Conservation (phyloP, 37 sponge, comb jelly and placozoan genomes). For the Eunapius fragilis region DNA sequence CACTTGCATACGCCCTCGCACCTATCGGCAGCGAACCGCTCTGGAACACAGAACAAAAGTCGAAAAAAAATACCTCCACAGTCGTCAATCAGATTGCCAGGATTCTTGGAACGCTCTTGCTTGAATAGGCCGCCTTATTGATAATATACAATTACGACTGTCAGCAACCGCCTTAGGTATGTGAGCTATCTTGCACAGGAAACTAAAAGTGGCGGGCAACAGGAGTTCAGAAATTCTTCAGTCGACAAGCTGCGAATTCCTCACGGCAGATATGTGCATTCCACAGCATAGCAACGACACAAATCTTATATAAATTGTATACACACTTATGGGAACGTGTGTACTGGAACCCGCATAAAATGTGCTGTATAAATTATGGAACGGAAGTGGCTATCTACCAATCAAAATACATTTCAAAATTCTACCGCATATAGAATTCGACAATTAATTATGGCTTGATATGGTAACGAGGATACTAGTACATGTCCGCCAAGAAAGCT, state of each 20-base stretch:
- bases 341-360: background rate
- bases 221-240: background rate
- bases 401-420: background rate
- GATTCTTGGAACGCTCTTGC: background rate
- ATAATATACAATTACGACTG: background rate
- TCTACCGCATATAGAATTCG: background rate
- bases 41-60: background rate
- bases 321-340: background rate
- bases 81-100: background rate
- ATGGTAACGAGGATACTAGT: background rate
- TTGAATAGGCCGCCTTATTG: background rate
- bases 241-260: background rate
- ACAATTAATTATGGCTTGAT: background rate
- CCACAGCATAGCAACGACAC: background rate
- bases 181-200: background rate
- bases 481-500: background rate
- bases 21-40: background rate
- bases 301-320: background rate
- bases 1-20: background rate
- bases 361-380: background rate
- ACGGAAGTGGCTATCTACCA: background rate
- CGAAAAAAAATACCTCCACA: background rate
- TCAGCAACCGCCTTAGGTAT: background rate
- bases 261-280: background rate
- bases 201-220: background rate